Conservation (phyloP, 2,888 invertebrate species). For the Drosophila maculinotata region DNA sequence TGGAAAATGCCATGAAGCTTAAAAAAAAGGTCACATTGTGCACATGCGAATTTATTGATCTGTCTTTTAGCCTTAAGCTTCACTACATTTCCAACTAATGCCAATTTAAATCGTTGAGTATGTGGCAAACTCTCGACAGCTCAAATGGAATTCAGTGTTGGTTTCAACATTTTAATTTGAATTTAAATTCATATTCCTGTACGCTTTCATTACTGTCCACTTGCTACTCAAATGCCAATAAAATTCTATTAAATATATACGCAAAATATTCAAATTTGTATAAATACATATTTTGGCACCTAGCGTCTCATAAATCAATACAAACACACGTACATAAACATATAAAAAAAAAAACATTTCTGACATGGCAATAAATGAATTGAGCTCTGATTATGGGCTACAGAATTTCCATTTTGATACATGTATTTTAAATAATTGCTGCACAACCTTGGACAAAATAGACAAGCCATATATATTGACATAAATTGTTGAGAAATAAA, state of each 20-base stretch:
- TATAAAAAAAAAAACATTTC: background rate
- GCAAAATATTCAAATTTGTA: slow-evolving; percentile 13
- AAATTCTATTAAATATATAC: slow-evolving; percentile 4
- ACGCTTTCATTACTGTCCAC: background rate
- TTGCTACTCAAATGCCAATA: slow-evolving; percentile 10
- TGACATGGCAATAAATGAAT: slow-evolving; percentile 11
- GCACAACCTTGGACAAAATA: background rate
- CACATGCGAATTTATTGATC: slow-evolving; percentile 45
- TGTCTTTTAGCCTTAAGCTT: slow-evolving; percentile 26
- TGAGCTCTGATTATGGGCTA: background rate
- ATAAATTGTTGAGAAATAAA: background rate
- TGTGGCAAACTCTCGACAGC: background rate
- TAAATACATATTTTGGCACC: slow-evolving; percentile 3
- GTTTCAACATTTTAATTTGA: background rate
- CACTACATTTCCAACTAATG: slow-evolving; percentile 12
- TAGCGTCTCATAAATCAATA: slow-evolving; percentile 13
- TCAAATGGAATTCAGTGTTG: background rate
- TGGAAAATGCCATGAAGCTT: slow-evolving; percentile 40
- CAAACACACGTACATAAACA: background rate
- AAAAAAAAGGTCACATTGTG: slow-evolving; percentile 9
- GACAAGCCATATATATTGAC: background rate
- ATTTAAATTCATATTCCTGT: background rate
- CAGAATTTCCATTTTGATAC: slow-evolving; percentile 1
- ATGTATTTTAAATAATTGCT: slow-evolving; percentile 7
- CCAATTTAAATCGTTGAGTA: slow-evolving; percentile 17